Base-by-base conservation (phyloP, 30 jellyfish, hydroid and myxozoan species). In the Cassiopea xamachana region DNA sequence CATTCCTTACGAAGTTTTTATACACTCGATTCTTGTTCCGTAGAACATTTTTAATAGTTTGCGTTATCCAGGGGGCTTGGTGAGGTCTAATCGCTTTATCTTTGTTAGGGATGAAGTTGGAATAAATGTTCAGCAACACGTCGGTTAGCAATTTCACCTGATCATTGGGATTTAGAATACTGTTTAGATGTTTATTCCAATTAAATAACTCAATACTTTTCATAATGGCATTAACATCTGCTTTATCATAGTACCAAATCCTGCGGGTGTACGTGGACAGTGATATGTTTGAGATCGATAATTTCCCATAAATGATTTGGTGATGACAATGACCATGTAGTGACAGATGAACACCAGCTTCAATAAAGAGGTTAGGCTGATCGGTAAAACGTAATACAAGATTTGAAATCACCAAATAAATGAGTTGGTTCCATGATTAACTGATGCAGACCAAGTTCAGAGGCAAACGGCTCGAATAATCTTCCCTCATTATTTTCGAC, bases 51-150 rank as follows among this genome's bases (percentile, higher is more conserved):
- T 81, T 89, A 27, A 89, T 83, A 46, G 43, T 74, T 10, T 86
- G 81, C 55, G 87, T 89, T 75, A 89, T 89, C 92, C 96, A 89
- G 45, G 91, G 91, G 59, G 92, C 87, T 75, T 89, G 79, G 46
- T 71, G 88, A 71, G 82, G 80, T 43, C 74, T 89, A 16, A 80
- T 68, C 73, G 91, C 72, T 47, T 75, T 84, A 51, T 69, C 92
- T 84, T 69, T 27, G 92, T 89, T 80, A 13, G 96, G 96, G 15
- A 67, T 67, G 18, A 2, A 67, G 18, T 6, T 67, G 18, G 18
- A 67, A 19, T 67, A 67, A 67, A 67, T 67, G 46, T 67, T 67
- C 76, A 67, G 15, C 6, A 89, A 60, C 49, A 79, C 83, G 48
- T 84, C 92, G 49, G 69, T 84, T 17, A 84, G 77, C 18, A 84